Evolutionary conservation across 2,888 invertebrate genomes (phyloP).

Genomic region (Myathropa florea): DNA sequence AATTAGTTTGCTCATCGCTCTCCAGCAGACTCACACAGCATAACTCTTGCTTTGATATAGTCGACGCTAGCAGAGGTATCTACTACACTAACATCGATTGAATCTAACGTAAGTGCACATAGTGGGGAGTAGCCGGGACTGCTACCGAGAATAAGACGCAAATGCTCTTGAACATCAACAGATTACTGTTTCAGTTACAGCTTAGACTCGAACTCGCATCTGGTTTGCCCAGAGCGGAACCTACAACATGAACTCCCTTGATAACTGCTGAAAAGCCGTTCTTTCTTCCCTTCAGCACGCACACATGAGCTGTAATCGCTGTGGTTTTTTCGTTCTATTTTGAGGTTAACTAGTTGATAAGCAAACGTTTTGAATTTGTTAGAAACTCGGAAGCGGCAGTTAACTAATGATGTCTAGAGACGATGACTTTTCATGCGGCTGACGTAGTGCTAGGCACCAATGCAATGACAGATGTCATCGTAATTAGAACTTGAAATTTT

Average conservation of each 20-base stretch:
- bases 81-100: not conserved
- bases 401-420: not conserved
- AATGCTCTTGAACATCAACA: not conserved
- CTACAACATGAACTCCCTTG: not conserved
- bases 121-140: not conserved
- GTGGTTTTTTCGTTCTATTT: not conserved
- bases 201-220: not conserved
- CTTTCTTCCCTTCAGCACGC: not conserved
- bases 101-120: not conserved
- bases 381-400: not conserved
- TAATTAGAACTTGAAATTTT: not conserved
- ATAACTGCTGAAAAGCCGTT: not conserved
- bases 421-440: not conserved
- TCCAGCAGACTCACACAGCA: not conserved
- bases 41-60: not conserved
- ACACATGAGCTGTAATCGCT: not conserved
- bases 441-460: not conserved
- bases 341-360: not conserved
- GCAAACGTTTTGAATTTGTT: not conserved
- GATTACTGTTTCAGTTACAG: not conserved
- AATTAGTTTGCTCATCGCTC: conserved; percentile 61
- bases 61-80: not conserved
- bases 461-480: not conserved
- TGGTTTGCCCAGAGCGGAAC: not conserved
- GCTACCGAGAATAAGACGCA: not conserved